A percentile compares a stretch with the other conserved stretches of the same genome.
Conservation (phyloP, 2,888 invertebrate species). For the Parnassius glacialis region DNA sequence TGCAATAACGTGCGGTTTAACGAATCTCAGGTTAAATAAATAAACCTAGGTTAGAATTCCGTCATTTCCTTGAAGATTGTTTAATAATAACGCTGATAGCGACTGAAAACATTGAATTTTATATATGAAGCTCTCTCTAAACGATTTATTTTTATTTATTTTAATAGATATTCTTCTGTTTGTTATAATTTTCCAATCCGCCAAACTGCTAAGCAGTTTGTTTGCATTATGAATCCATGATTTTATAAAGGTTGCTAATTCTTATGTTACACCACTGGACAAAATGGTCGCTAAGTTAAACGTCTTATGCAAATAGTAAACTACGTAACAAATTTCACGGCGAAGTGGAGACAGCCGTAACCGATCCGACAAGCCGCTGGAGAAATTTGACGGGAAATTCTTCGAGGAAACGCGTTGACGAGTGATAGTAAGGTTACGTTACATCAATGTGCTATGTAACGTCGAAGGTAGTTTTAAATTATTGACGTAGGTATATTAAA, state of each 20-base stretch:
- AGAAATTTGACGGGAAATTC: slow-evolving; percentile 21
- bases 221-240: background rate
- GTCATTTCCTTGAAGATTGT: no score
- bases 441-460: slow-evolving; percentile 8
- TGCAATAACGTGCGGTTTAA: no score
- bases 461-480: background rate
- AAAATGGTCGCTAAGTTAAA: background rate
- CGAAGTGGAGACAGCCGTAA: slow-evolving; percentile 9
- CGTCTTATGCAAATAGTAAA: slow-evolving; percentile 12
- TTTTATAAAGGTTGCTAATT: background rate
- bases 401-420: slow-evolving; percentile 5
- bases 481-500: no score
- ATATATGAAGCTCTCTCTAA: no score
- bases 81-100: no score
- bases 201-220: no score
- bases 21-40: no score
- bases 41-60: no score
- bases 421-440: slow-evolving; percentile 5
- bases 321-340: slow-evolving; percentile 23
- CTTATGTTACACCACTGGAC: slow-evolving; percentile 1
- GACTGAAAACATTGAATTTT: no score
- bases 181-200: no score
- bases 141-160: no score
- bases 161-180: no score
- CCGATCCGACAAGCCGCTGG: slow-evolving; percentile 5